A percentile compares a stretch with the other conserved stretches of the same genome.
Conservation (phyloP, 2,113 vertebrate genomes). For the Esox niger region DNA sequence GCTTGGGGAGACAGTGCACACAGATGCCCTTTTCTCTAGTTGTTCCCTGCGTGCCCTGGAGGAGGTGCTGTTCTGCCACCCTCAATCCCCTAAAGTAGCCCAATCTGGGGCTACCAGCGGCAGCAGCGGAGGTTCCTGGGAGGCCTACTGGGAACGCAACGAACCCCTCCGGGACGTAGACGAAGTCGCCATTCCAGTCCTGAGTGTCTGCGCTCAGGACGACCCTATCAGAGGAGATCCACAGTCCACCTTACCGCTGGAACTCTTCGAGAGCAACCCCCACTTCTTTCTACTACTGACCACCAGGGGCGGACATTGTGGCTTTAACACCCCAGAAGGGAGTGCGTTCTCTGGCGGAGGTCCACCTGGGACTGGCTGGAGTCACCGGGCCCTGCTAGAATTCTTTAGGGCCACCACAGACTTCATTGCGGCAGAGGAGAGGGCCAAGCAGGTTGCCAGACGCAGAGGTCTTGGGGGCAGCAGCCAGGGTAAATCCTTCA, state of each 20-base stretch:
- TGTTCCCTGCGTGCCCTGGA: slow-evolving; percentile 70
- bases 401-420: slow-evolving; percentile 78
- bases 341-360: slow-evolving; percentile 16
- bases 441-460: slow-evolving; percentile 62
- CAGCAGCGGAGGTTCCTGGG: slow-evolving; percentile 59
- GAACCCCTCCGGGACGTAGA: slow-evolving; percentile 79
- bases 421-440: slow-evolving; percentile 77
- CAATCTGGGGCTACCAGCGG: slow-evolving; percentile 20
- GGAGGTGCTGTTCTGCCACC: slow-evolving; percentile 74
- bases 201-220: slow-evolving; percentile 74
- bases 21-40: slow-evolving; percentile 71
- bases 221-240: slow-evolving; percentile 74
- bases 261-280: slow-evolving; percentile 81
- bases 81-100: slow-evolving; percentile 28
- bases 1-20: slow-evolving; percentile 65
- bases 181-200: slow-evolving; percentile 78
- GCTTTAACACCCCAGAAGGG: slow-evolving; percentile 65
- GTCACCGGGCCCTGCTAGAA: slow-evolving; percentile 75
- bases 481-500: slow-evolving; percentile 56
- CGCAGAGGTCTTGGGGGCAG: slow-evolving; percentile 63
- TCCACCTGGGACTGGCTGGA: slow-evolving; percentile 61
- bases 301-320: slow-evolving; percentile 72
- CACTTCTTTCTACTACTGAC: slow-evolving; percentile 80
- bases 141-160: slow-evolving; percentile 79
- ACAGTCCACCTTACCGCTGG: slow-evolving; percentile 67